Evolutionary conservation across 2,113 vertebrate genomes (phyloP).

Genomic region (Eleginops maclovinus): DNA sequence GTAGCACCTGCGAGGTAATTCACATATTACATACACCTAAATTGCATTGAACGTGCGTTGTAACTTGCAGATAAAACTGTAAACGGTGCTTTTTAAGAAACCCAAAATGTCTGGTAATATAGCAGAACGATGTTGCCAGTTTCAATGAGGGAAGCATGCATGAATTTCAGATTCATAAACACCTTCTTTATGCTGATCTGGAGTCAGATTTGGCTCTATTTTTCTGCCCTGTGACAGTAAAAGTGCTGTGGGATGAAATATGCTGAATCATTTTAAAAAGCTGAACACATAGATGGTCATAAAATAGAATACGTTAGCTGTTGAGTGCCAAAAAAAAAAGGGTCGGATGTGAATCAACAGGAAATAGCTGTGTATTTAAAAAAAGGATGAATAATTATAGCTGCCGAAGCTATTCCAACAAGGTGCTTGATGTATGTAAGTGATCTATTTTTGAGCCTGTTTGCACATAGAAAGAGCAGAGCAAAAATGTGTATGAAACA

Average conservation of each 20-base stretch:
- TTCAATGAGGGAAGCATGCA: not conserved
- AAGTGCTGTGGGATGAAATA: not conserved
- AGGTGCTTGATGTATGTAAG: conserved; percentile 76
- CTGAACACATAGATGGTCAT: conserved; percentile 12
- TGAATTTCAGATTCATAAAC: conserved; percentile 1
- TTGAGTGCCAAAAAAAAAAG: conserved; percentile 72
- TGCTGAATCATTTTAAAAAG: conserved; percentile 23
- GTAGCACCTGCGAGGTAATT: not conserved
- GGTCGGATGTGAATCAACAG: conserved; percentile 43
- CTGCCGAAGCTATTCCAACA: conserved; percentile 60
- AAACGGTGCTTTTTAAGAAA: conserved; percentile 29
- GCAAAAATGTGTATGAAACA: conserved; percentile 56
- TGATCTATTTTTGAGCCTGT: conserved; percentile 73
- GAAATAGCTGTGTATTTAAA: conserved; percentile 17
- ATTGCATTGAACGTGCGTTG: not conserved
- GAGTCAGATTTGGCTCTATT: not conserved
- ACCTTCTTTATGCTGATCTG: conserved; percentile 21
- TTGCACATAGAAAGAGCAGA: conserved; percentile 70
- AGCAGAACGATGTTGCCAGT: not conserved
- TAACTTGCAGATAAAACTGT: not conserved
- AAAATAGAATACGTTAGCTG: conserved; percentile 35
- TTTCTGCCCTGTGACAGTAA: conserved; percentile 2
- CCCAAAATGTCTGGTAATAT: not conserved
- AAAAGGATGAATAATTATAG: conserved; percentile 30
- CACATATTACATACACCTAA: conserved; percentile 2